A percentile compares a stretch with the other conserved stretches of the same genome.
phyloP scores from a whole-genome alignment of 2,888 invertebrate genomes.

The Mallateleia sp. region DNA sequence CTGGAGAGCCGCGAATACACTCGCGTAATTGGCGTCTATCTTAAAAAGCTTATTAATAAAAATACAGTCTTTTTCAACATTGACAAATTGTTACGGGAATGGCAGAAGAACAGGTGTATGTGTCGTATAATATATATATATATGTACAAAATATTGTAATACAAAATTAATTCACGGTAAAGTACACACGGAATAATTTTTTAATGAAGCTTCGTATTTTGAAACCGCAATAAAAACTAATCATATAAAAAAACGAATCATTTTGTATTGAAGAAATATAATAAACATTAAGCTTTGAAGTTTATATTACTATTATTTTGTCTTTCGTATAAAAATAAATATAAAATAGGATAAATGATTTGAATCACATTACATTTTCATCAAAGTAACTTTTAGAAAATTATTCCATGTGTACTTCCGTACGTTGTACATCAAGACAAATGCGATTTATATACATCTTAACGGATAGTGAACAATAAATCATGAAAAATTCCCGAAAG shows the following conservation, averaged over 20 bases:
- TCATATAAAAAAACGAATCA: slow-evolving; percentile 10
- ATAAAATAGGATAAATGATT: background rate
- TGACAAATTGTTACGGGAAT: slow-evolving; percentile 74
- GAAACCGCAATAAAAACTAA: background rate
- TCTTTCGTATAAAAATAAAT: background rate
- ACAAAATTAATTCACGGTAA: slow-evolving; percentile 51
- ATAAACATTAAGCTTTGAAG: slow-evolving; percentile 6
- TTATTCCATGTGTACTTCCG: slow-evolving; percentile 41
- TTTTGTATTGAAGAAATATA: background rate
- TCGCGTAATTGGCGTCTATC: slow-evolving; percentile 56
- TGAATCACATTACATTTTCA: background rate
- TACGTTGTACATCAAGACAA: slow-evolving; percentile 26
- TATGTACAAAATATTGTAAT: slow-evolving; percentile 57
- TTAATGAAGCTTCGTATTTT: background rate
- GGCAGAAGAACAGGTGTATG: slow-evolving; percentile 66
- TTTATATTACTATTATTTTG: background rate
- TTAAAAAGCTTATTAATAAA: slow-evolving; percentile 75
- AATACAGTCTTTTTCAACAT: slow-evolving; percentile 75
- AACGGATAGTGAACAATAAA: slow-evolving; percentile 44
- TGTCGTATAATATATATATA: slow-evolving; percentile 47
- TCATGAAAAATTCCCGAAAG: slow-evolving; percentile 45
- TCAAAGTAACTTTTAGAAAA: slow-evolving; percentile 7
- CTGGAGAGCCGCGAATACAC: slow-evolving; percentile 69
- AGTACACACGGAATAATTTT: slow-evolving; percentile 56
- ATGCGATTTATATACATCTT: slow-evolving; percentile 31